Evolutionary conservation across 2,797 vertebrate genomes (phyloP), one percentile per base, ranked within the genome.

Genomic region (Zalophus californianus): DNA sequence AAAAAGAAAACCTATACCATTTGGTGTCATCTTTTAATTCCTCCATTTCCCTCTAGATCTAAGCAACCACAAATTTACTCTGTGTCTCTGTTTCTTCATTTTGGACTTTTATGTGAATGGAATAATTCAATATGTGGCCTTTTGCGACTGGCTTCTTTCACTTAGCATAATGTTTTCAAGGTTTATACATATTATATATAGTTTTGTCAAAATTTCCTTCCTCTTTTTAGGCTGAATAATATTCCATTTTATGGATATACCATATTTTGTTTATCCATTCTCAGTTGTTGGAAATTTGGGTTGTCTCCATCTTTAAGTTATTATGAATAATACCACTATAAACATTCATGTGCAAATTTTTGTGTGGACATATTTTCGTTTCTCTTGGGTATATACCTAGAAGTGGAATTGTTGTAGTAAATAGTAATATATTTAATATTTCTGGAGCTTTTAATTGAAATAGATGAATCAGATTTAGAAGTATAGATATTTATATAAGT

Each of bases 191-290:
- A 27, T 44, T 64, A 15, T 50, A 85, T 52, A 29, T 32, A 18
- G n/a, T 68, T 27, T 3, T 78, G 41, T 58, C 25, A 96, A 12
- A 73, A 75, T 56, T n/a, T 44, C n/a, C 18, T 90, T 75, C 7
- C 27, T 70, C 77, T 96, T 96, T 86, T 35, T 44, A 78, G 83
- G 27, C 16, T 75, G 41, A 80, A 29, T 94, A n/a, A 78, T 62
- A 87, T 72, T 79, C 7, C 3, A 20, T 48, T 70, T 15, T 58
- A 15, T 56, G 77, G 54, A 77, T 54, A 56, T 48, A 60, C 15
- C 21, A 44, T 13, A 38, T 88, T 70, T 64, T 80, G 48, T 68
- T 38, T 23, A 60, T 58, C 5, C 3, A 23, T 60, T 94, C 70
- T 96, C 44, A 91, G 14, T 9, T 70, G n/a, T 50, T 48, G 23